Evolutionary conservation across 2,888 invertebrate genomes (phyloP).

Genomic region (Apodemia zela): DNA sequence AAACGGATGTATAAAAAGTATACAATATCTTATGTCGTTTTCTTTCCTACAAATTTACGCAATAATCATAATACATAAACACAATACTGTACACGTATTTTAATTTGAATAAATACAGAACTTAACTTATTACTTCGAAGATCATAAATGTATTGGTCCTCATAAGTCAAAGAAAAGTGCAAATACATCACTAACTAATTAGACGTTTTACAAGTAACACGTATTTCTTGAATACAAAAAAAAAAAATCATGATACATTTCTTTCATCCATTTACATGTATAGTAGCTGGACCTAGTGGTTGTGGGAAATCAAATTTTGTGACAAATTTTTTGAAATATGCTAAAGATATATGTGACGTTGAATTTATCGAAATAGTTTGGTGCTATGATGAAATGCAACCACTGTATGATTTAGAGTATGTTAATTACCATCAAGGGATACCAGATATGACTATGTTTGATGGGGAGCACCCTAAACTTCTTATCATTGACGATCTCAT

Average conservation of each 20-base stretch:
- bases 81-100: no score
- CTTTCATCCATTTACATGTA: conserved; percentile 32
- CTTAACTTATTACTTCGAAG: no score
- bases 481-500: conserved; percentile 39
- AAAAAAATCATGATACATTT: conserved; percentile 25
- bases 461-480: conserved; percentile 22
- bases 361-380: conserved; percentile 24
- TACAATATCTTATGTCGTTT: no score
- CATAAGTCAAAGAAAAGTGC: no score
- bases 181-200: no score
- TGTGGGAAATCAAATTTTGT: conserved; percentile 34
- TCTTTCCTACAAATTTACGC: no score
- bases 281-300: conserved; percentile 31
- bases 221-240: not conserved
- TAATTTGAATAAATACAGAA: no score
- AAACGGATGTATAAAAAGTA: no score
- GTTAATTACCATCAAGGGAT: no score
- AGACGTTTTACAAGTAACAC: no score
- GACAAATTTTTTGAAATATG: conserved; percentile 26
- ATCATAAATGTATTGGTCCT: no score
- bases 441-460: conserved; percentile 35
- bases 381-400: conserved; percentile 31
- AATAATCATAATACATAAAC: no score
- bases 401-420: conserved; percentile 28
- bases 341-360: conserved; percentile 24